phyloP scores from a whole-genome alignment of 2,797 vertebrate genomes.

The Sebastes kiyomatsui region DNA sequence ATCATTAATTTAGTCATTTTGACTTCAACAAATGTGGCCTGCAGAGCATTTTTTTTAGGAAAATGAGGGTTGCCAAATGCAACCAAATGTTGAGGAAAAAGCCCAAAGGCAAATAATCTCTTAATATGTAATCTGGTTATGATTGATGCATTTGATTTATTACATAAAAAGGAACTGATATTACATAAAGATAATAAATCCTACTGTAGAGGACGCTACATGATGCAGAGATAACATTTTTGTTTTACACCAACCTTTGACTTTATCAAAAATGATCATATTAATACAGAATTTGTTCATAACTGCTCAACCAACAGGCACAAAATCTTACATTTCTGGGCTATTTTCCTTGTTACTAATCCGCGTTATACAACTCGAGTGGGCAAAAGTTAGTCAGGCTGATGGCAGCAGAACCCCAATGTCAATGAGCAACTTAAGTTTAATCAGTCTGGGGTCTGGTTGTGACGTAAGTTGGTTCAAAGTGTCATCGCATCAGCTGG shows the following conservation, averaged over 20 bases:
- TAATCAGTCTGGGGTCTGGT: slow-evolving; percentile 31
- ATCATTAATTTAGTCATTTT: background rate
- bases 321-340: slow-evolving; percentile 5
- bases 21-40: background rate
- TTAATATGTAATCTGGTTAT: background rate
- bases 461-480: slow-evolving; percentile 32
- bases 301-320: slow-evolving; percentile 1
- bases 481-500: background rate
- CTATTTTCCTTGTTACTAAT: slow-evolving; percentile 9
- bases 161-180: background rate
- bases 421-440: slow-evolving; percentile 35
- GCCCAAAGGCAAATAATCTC: background rate
- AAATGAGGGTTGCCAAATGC: background rate
- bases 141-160: background rate
- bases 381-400: slow-evolving; percentile 19
- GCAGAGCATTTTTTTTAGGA: background rate
- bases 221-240: background rate
- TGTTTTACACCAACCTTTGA: background rate
- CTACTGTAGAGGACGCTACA: background rate
- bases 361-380: slow-evolving; percentile 42
- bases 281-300: background rate
- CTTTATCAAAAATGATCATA: background rate
- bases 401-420: background rate
- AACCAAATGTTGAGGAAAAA: background rate
- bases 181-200: background rate